Conservation (phyloP, 2,113 vertebrate genomes). For the Psammodynastes pulverulentus region DNA sequence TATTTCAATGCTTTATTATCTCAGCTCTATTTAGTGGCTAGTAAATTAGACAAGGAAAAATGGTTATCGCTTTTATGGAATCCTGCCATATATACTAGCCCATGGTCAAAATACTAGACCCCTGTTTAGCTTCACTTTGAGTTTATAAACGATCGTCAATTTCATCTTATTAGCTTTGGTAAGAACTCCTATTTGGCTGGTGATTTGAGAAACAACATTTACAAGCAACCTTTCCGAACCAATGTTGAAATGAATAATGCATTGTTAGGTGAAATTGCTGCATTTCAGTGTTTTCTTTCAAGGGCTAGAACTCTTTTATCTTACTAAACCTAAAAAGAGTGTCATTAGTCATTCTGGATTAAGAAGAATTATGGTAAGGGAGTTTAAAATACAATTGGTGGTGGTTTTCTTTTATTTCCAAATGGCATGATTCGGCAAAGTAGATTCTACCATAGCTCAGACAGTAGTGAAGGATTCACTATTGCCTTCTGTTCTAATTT, state of each 20-base stretch:
- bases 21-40: conserved; percentile 54
- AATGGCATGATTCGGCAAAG: neutral
- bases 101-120: conserved; percentile 45
- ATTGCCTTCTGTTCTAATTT: neutral
- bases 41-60: conserved; percentile 58
- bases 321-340: conserved; percentile 9
- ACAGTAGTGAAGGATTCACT: neutral
- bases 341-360: conserved; percentile 35
- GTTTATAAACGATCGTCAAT: conserved; percentile 32
- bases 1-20: conserved; percentile 46
- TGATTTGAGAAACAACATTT: neutral
- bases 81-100: conserved; percentile 59
- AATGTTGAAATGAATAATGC: conserved; percentile 29
- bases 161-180: conserved; percentile 40
- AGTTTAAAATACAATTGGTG: conserved; percentile 52
- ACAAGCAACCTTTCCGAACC: neutral
- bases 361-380: neutral
- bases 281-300: conserved; percentile 16
- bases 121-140: conserved; percentile 41
- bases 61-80: conserved; percentile 37
- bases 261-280: conserved; percentile 30
- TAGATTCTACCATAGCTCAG: neutral
- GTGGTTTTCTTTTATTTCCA: conserved; percentile 30
- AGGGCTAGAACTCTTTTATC: conserved; percentile 24
- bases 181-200: conserved; percentile 14